Base-by-base conservation (phyloP, 1,140 invertebrate genomes). In the Calliopsis andreniformis region DNA sequence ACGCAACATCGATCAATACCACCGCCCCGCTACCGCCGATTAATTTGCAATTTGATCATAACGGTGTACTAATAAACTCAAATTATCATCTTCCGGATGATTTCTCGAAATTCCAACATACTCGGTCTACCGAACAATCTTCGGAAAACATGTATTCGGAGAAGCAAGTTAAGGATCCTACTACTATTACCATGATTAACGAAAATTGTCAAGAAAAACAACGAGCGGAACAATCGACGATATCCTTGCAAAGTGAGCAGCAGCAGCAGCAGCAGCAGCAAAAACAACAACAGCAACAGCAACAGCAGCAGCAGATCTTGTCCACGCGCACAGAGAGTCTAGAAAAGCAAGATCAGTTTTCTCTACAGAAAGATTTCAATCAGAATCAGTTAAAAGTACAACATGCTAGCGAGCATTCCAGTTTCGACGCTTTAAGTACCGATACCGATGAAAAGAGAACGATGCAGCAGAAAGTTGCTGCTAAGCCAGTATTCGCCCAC, bases 1-100 rank as follows among this genome's bases (percentile, higher is more conserved):
- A 76, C 14, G 8, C 80, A 16, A 68, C 79, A 1, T 39, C 79
- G 7, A 35, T 70, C 3, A 78, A 73, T n/a, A 42, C 79, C 5
- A 42, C 79, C 5, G 23, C 81, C 4, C n/a, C n/a, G n/a, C 76
- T 90, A 42, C 87, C 89, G 2, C 88, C 91, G 0, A 92, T 92
- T 45, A 92, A 91, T 79, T 71, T 92, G 10, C 91, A 92, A 51
- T 92, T 92, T 14, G 91, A 92, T 86, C 90, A 92, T 12, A 92
- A 92, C 58, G 91, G 91, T 0, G 77, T 91, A 30, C 35, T 92
- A 5, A 92, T 92, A 4, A 92, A 92, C 67, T 88, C 91, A 0
- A 91, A 79, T 59, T 89, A 39, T 39, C n/a, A 87, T 23, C 71
- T 89, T 5, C 78, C 88, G 0, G 76, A 84, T 14, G 76, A 72